These are phyloP conservation scores for Cyclina sinensis DNA, from an alignment of 1,140 invertebrate species.

Conservation along the genomic window DNA sequence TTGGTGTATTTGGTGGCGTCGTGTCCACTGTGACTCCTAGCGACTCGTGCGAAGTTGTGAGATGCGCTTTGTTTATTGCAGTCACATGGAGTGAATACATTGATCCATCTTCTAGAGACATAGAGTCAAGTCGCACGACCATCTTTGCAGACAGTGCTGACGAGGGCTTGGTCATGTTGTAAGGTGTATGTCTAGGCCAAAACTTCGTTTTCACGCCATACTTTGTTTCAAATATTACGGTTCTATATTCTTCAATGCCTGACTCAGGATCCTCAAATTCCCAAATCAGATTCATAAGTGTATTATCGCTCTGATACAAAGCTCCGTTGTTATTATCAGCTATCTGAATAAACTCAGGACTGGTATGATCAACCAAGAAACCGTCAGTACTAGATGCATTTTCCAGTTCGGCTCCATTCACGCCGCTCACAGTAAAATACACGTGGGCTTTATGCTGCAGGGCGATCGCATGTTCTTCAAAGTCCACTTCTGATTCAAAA, in stretches of 20 bases:
- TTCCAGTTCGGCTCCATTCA: slow-evolving; percentile 52
- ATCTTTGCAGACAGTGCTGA: background rate
- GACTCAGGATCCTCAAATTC: slow-evolving; percentile 46
- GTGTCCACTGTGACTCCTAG: slow-evolving; percentile 37
- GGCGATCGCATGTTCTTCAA: slow-evolving; percentile 51
- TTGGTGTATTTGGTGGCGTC: background rate
- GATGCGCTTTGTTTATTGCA: slow-evolving; percentile 30
- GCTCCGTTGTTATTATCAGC: background rate
- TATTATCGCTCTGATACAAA: slow-evolving; percentile 17
- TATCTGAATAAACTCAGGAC: slow-evolving; percentile 37
- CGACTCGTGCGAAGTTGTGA: slow-evolving; percentile 34
- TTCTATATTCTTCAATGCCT: slow-evolving; percentile 48
- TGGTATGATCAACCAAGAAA: slow-evolving; percentile 28
- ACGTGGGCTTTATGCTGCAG: slow-evolving; percentile 52
- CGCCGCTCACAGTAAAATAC: background rate
- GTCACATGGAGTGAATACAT: slow-evolving; percentile 51
- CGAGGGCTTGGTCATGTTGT: background rate
- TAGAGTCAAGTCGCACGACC: background rate
- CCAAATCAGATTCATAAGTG: slow-evolving; percentile 1
- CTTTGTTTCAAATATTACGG: slow-evolving; percentile 7
- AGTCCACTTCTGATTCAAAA: background rate
- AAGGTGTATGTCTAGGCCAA: background rate
- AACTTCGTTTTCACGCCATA: slow-evolving; percentile 34
- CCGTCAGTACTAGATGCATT: slow-evolving; percentile 4
- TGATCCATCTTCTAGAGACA: slow-evolving; percentile 32